Evolutionary conservation across 2,888 invertebrate species (phyloP).

Genomic region (Sesamia inferens): DNA sequence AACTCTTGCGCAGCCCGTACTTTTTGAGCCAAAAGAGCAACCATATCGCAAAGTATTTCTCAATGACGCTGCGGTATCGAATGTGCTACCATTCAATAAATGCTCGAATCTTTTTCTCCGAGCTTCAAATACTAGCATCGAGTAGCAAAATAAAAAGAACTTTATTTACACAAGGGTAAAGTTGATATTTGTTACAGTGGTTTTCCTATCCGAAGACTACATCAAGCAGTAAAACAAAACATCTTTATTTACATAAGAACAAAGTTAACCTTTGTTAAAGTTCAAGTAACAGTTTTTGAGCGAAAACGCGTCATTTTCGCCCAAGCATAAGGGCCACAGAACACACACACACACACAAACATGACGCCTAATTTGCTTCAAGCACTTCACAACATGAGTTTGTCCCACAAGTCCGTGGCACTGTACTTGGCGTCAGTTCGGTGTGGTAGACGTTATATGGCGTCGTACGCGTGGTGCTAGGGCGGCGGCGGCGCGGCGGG

Average conservation of each 20-base stretch:
- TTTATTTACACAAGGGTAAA: slow-evolving; percentile 28
- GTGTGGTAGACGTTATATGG: slow-evolving; percentile 35
- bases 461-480: slow-evolving; percentile 61
- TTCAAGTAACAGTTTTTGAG: slow-evolving; percentile 15
- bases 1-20: neutral
- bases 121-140: slow-evolving; percentile 6
- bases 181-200: slow-evolving; percentile 4
- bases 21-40: neutral
- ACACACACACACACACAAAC: slow-evolving; percentile 25
- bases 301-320: slow-evolving; percentile 12
- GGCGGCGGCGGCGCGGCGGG: slow-evolving; percentile 81
- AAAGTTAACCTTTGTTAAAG: slow-evolving; percentile 9
- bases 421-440: slow-evolving; percentile 37
- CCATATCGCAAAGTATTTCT: slow-evolving; percentile 10
- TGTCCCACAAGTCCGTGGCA: slow-evolving; percentile 49
- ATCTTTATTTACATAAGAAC: slow-evolving; percentile 28
- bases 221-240: slow-evolving; percentile 12
- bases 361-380: slow-evolving; percentile 9
- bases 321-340: slow-evolving; percentile 15
- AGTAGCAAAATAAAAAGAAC: slow-evolving; percentile 10
- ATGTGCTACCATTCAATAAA: slow-evolving; percentile 4
- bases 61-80: neutral
- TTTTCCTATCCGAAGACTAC: slow-evolving; percentile 1
- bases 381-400: slow-evolving; percentile 42
- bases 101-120: neutral